phyloP scores from a whole-genome alignment of 92 coral and sea anemone genomes.

The Porites cylindrica region DNA sequence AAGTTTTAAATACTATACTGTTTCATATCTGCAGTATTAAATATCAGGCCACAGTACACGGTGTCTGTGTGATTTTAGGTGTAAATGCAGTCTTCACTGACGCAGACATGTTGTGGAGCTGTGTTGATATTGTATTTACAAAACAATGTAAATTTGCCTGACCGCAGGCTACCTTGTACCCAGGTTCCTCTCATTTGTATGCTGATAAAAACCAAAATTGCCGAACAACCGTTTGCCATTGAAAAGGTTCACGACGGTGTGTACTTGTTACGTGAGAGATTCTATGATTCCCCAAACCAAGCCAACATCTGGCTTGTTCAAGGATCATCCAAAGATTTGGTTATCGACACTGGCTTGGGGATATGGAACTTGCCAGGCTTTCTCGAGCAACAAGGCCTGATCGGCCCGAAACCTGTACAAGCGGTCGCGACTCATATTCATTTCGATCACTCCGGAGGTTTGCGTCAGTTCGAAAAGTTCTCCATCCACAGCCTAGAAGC shows the following conservation, averaged over 20 bases:
- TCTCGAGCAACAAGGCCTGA: constrained; percentile 67
- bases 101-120: too few species aligned
- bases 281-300: constrained; percentile 75
- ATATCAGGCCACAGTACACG: too few species aligned
- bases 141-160: too few species aligned
- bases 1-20: too few species aligned
- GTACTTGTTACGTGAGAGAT: constrained; percentile 73
- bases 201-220: not conserved
- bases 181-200: too few species aligned
- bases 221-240: constrained; percentile 54
- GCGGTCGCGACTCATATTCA: constrained; percentile 90
- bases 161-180: too few species aligned
- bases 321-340: constrained; percentile 73
- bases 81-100: too few species aligned
- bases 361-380: constrained; percentile 88
- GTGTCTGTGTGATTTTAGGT: too few species aligned
- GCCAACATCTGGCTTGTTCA: constrained; percentile 90
- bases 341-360: constrained; percentile 87
- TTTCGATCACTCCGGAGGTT: constrained; percentile 90
- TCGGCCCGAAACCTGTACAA: constrained; percentile 74
- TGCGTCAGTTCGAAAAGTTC: constrained; percentile 87
- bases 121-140: too few species aligned
- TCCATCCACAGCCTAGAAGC: constrained; percentile 82
- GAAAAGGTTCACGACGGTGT: constrained; percentile 71
- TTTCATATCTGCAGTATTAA: too few species aligned